Evolutionary conservation across 2,113 vertebrate genomes (phyloP), one percentile per base, ranked within the genome.

Genomic region (Macquaria ambigua): DNA sequence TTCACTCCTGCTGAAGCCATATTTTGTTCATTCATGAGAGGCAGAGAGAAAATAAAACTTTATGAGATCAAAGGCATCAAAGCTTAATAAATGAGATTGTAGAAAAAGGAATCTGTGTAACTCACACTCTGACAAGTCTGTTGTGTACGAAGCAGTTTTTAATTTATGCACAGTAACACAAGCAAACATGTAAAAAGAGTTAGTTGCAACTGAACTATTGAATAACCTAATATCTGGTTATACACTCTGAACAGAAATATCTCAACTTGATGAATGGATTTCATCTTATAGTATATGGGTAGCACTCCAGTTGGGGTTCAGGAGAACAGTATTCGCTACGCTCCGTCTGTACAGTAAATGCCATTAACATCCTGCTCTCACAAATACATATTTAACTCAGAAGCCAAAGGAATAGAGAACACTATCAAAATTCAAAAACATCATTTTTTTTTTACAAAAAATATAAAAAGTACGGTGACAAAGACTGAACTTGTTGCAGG

Each of bases 151-250:
- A 94, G 94, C 92, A 72, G 70, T 92, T 95, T 92, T 95, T 95
- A 96, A 95, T 96, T 95, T 95, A 94, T 95, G 94, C 95, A 95
- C 94, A 95, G 86, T 93, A 94, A 95, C 94, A 96, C 95, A 95
- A 93, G 94, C 92, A 88, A 95, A 96, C 93, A 95, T 92, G 90
- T 94, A 93, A 95, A 95, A 95, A 90, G 82, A 93, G 92, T 95
- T 95, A 93, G 90, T 95, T 90, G 87, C 92, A 95, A 95, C 91
- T 74, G 75, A 95, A 90, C 86, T 67, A 90, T 77, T 82, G 79
- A 93, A 88, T 79, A 90, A 93, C 69, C 85, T 56, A 85, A 91
- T 86, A 82, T 87, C 87, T 85, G 90, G 88, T 90, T 90, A 85
- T 86, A 86, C 77, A 92, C 70, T 87, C 79, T 77, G 28, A 93